phyloP scores from a whole-genome alignment of 2,113 vertebrate species.

The Azemiops feae region DNA sequence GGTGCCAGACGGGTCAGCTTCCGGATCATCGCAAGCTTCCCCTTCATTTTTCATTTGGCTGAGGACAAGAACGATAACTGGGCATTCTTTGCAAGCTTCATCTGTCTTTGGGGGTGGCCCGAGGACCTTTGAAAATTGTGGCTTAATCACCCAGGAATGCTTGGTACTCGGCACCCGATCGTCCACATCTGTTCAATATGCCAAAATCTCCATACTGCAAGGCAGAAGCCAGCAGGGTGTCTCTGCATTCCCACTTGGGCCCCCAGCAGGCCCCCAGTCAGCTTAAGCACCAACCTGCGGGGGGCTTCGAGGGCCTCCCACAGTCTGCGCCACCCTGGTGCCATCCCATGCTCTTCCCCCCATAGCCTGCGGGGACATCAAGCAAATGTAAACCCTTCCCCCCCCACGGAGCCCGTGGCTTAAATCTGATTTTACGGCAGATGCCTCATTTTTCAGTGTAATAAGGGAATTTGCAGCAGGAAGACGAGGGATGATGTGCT shows the following conservation, averaged over 20 bases:
- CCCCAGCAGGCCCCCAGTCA: neutral
- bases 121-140: neutral
- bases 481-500: neutral
- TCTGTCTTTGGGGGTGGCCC: neutral
- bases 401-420: neutral
- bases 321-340: neutral
- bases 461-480: neutral
- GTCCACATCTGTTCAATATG: neutral
- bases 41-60: neutral
- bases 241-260: neutral
- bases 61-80: neutral
- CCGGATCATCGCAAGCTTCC: neutral
- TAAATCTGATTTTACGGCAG: neutral
- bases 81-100: neutral
- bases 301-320: neutral
- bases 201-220: neutral
- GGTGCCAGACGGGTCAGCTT: neutral
- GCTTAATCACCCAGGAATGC: conserved; percentile 11
- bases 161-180: neutral
- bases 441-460: neutral
- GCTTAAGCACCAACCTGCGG: neutral
- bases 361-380: neutral
- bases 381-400: neutral
- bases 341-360: neutral
- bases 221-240: neutral